These are phyloP conservation scores for Pterocles burchelli DNA, from an alignment of 2,113 vertebrate genomes.

Conservation along the genomic window DNA sequence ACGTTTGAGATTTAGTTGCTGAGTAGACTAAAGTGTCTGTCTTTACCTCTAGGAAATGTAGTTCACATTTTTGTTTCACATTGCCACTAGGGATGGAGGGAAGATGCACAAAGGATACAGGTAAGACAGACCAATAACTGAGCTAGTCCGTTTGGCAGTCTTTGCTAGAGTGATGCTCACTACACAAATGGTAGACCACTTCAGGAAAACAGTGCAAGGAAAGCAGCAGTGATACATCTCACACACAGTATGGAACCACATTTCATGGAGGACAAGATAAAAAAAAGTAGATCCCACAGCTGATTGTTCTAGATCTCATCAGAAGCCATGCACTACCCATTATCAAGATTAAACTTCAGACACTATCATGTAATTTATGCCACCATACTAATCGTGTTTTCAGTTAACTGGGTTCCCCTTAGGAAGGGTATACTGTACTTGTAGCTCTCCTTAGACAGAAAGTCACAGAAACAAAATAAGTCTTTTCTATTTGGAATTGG, in stretches of 20 bases:
- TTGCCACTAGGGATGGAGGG: neutral
- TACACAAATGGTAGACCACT: neutral
- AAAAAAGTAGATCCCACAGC: neutral
- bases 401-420: neutral
- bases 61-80: neutral
- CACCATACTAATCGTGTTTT: neutral
- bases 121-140: neutral
- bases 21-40: neutral
- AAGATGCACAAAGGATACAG: neutral
- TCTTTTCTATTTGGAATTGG: neutral
- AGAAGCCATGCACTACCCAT: neutral
- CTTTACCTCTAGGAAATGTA: neutral
- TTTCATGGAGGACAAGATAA: neutral
- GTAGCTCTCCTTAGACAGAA: neutral
- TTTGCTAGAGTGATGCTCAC: neutral
- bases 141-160: neutral
- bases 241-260: neutral
- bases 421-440: neutral
- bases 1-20: neutral
- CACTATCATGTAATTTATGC: neutral
- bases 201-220: rapidly evolving
- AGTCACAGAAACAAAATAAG: neutral
- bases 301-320: neutral
- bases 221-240: neutral
- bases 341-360: neutral